Percentiles rank a stretch among this genome's conserved stretches.
Evolutionary conservation across 2,888 invertebrate genomes (phyloP).

Genomic region (Adela reaumurella): DNA sequence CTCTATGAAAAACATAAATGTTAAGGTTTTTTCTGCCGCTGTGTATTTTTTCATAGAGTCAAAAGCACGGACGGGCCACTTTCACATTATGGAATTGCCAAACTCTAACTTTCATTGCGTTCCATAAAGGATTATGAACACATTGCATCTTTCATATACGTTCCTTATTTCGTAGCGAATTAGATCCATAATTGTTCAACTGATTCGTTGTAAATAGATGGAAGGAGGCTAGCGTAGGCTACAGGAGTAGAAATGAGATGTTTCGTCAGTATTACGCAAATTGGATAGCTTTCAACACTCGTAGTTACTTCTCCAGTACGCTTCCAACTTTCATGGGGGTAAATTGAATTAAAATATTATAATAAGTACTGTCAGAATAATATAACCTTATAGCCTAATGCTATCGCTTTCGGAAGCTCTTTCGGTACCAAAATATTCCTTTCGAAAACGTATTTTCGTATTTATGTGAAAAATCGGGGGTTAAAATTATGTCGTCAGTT

Average conservation of each 20-base stretch:
- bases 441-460: too few species aligned
- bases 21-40: constrained; percentile 51
- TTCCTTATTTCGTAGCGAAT: too few species aligned
- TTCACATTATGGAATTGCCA: constrained; percentile 58
- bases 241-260: constrained; percentile 56
- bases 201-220: too few species aligned
- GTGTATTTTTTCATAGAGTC: constrained; percentile 54
- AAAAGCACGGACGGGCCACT: constrained; percentile 58
- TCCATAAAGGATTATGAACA: too few species aligned
- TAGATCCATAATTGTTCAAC: too few species aligned
- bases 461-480: too few species aligned
- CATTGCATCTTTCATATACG: too few species aligned
- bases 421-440: too few species aligned
- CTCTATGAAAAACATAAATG: constrained; percentile 54
- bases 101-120: constrained; percentile 31
- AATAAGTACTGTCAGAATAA: too few species aligned
- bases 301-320: constrained; percentile 45
- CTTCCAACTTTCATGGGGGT: constrained; percentile 52
- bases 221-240: constrained; percentile 12
- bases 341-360: constrained; percentile 58
- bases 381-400: too few species aligned
- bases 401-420: constrained; percentile 26
- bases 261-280: constrained; percentile 58
- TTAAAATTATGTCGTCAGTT: too few species aligned
- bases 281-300: constrained; percentile 59